Percentiles rank a stretch among this genome's conserved stretches.
phyloP scores from a whole-genome alignment of 2,113 vertebrate genomes.

The Casuarius casuarius region DNA sequence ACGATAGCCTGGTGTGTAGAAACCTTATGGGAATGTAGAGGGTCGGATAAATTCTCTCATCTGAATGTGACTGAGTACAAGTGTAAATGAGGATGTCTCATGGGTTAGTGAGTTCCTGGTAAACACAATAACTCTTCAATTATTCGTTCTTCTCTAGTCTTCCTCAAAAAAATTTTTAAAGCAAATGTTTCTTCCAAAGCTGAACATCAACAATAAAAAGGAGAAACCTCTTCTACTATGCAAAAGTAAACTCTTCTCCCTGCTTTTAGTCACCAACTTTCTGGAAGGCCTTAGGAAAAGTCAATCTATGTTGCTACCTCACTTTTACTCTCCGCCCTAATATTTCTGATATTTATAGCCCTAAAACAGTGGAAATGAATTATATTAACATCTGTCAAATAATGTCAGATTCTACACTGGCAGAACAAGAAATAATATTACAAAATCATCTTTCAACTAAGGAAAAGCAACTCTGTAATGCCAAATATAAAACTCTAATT shows the following conservation, averaged over 20 bases:
- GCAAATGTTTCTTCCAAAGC: background rate
- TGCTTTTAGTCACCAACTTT: background rate
- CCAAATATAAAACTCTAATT: background rate
- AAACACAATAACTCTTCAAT: background rate
- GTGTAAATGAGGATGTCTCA: background rate
- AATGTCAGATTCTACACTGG: background rate
- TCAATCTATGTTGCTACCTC: background rate
- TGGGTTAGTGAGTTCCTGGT: background rate
- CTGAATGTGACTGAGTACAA: background rate
- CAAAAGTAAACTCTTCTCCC: background rate
- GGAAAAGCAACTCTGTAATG: background rate
- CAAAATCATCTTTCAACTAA: background rate
- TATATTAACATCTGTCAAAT: background rate
- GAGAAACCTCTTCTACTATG: background rate
- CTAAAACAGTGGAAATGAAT: background rate
- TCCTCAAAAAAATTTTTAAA: background rate
- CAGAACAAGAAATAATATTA: background rate
- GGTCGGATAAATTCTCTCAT: background rate
- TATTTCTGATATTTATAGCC: background rate
- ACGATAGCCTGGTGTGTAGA: background rate
- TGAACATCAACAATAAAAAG: background rate
- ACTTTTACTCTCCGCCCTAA: background rate
- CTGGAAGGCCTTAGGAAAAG: background rate
- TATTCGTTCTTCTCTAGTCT: background rate
- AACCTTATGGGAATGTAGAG: background rate